phyloP scores from a whole-genome alignment of 2,888 invertebrate genomes.

The Prionchulus punctatus region DNA sequence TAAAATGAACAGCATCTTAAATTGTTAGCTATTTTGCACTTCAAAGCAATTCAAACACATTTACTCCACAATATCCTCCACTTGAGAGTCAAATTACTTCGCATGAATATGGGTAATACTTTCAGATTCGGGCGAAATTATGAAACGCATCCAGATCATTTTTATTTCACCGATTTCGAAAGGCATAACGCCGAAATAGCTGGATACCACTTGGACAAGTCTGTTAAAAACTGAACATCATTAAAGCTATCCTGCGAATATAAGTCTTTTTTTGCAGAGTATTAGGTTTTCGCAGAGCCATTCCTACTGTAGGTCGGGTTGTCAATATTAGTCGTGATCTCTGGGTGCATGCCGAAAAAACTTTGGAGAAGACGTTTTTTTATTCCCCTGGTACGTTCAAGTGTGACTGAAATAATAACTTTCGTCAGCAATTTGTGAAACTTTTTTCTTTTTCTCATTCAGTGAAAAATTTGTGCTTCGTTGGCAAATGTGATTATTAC shows the following conservation, averaged over 20 bases:
- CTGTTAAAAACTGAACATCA: slow-evolving; percentile 25
- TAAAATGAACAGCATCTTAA: neutral
- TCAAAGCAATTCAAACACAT: too few relatives aligned
- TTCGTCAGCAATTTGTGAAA: too few relatives aligned
- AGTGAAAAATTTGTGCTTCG: slow-evolving; percentile 40
- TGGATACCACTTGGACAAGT: slow-evolving; percentile 94
- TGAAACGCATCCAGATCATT: slow-evolving; percentile 93
- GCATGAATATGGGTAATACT: neutral
- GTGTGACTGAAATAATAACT: neutral
- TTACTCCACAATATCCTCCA: too few relatives aligned
- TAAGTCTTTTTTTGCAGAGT: slow-evolving; percentile 51
- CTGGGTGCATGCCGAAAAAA: slow-evolving; percentile 74
- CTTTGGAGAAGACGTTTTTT: slow-evolving; percentile 41
- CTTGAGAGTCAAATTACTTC: slow-evolving; percentile 24
- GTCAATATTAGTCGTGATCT: slow-evolving; percentile 81
- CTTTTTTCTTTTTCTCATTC: too few relatives aligned
- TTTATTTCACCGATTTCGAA: slow-evolving; percentile 97
- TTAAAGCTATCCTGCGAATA: too few relatives aligned
- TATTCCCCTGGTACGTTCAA: slow-evolving; percentile 39
- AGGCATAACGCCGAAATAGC: slow-evolving; percentile 96
- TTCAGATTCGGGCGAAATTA: slow-evolving; percentile 78
- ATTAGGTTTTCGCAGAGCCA: slow-evolving; percentile 76
- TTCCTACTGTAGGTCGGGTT: slow-evolving; percentile 80
- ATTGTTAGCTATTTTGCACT: neutral
- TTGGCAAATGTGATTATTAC: slow-evolving; percentile 41